Percentiles rank a stretch among this genome's conserved stretches.
Conservation (phyloP, 2,888 invertebrate genomes). For the Danaus chrysippus region DNA sequence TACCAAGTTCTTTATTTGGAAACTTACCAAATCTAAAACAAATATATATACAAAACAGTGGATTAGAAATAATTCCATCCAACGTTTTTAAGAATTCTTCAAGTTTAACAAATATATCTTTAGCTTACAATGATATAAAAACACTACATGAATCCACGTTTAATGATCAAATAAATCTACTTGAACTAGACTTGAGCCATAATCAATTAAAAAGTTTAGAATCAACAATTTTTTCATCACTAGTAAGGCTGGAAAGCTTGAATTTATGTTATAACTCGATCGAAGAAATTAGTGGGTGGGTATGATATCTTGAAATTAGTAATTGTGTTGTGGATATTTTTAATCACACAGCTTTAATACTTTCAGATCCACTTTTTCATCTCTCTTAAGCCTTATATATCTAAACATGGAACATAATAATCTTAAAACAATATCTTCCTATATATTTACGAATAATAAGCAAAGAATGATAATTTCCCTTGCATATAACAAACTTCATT, state of each 20-base stretch:
- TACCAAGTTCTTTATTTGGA: conserved; percentile 80
- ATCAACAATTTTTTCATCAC: conserved; percentile 77
- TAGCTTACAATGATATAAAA: conserved; percentile 79
- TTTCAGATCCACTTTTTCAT: conserved; percentile 76
- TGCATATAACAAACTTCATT: conserved; percentile 61
- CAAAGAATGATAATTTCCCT: conserved; percentile 68
- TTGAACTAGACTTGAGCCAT: conserved; percentile 81
- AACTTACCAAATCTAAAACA: conserved; percentile 77
- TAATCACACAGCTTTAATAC: conserved; percentile 24
- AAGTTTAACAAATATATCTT: conserved; percentile 78
- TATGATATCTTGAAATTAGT: conserved; percentile 29
- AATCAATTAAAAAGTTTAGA: conserved; percentile 81
- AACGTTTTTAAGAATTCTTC: conserved; percentile 81
- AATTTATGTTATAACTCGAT: conserved; percentile 83
- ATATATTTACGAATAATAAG: conserved; percentile 67
- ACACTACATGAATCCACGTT: conserved; percentile 81
- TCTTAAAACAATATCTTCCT: conserved; percentile 57
- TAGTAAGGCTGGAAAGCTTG: conserved; percentile 77
- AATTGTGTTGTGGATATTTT: background rate
- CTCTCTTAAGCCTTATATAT: conserved; percentile 70
- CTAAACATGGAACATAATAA: conserved; percentile 68
- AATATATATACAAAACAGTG: conserved; percentile 78
- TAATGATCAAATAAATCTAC: conserved; percentile 80
- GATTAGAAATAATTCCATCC: conserved; percentile 78
- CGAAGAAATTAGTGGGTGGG: conserved; percentile 78